Evolutionary conservation across 1,140 invertebrate genomes (phyloP).

Genomic region (Hyposmocoma kahamanoa): DNA sequence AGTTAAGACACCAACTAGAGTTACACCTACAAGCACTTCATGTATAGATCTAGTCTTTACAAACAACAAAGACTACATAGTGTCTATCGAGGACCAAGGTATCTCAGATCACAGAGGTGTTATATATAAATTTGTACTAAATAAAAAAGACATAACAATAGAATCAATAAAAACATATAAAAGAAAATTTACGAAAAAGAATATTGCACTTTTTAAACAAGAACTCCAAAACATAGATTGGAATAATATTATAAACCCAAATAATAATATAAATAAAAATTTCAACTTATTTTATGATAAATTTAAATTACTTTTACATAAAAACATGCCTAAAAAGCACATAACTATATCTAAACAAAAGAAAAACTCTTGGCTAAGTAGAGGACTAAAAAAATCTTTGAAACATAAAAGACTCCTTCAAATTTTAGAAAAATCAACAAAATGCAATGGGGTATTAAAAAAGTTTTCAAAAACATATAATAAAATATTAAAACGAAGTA

Average conservation of each 20-base stretch:
- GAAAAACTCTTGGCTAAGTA: constrained; percentile 2
- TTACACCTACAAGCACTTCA: neutral
- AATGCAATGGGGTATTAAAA: neutral
- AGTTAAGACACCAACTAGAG: neutral
- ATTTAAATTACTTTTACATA: neutral
- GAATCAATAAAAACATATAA: neutral
- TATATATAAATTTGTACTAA: neutral
- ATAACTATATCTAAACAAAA: neutral
- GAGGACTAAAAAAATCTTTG: neutral
- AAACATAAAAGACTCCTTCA: neutral
- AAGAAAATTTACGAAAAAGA: constrained; percentile 1
- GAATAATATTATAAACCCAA: neutral
- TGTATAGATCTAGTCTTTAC: constrained; percentile 2
- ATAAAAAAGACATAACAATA: neutral
- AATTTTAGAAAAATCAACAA: neutral
- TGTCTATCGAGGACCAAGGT: neutral
- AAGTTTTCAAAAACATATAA: neutral
- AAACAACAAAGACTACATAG: neutral
- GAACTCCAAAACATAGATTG: neutral
- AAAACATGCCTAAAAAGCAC: neutral
- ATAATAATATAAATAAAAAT: neutral
- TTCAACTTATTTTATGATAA: neutral
- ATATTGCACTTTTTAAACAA: neutral
- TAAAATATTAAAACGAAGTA: neutral
- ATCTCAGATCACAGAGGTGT: constrained; percentile 2